Conservation (phyloP, 2,888 invertebrate species). For the Cataglyphis rosenhaueri region DNA sequence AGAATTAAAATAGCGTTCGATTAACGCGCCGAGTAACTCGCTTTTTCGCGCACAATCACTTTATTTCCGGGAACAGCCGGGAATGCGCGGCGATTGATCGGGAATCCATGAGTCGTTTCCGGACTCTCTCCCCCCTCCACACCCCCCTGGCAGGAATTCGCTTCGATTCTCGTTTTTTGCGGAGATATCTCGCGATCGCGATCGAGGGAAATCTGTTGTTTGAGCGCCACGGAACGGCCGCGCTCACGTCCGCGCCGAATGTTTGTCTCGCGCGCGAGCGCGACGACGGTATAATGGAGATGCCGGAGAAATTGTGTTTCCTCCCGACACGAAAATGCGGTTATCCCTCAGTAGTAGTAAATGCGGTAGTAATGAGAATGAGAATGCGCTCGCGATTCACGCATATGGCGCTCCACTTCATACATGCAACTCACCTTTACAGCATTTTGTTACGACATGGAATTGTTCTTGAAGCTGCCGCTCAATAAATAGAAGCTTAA, state of each 20-base stretch:
- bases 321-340: slow-evolving; percentile 58
- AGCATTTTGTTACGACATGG: slow-evolving; percentile 9
- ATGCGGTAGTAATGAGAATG: slow-evolving; percentile 60
- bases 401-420: slow-evolving; percentile 12
- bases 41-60: slow-evolving; percentile 56
- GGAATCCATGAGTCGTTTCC: slow-evolving; percentile 50
- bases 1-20: slow-evolving; percentile 51
- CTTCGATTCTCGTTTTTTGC: slow-evolving; percentile 27
- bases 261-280: slow-evolving; percentile 45
- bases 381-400: slow-evolving; percentile 57
- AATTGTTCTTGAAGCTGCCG: slow-evolving; percentile 14
- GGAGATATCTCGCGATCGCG: slow-evolving; percentile 27
- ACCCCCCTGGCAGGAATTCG: slow-evolving; percentile 33
- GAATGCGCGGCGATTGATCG: slow-evolving; percentile 52
- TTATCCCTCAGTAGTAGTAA: slow-evolving; percentile 49
- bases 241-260: slow-evolving; percentile 1
- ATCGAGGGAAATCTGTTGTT: slow-evolving; percentile 17
- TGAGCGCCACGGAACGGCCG: neutral
- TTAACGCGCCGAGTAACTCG: slow-evolving; percentile 40
- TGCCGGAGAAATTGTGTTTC: slow-evolving; percentile 46
- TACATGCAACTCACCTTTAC: slow-evolving; percentile 9
- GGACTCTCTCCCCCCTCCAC: neutral
- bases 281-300: slow-evolving; percentile 35
- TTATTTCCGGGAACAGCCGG: slow-evolving; percentile 56
- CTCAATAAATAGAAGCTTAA: slow-evolving; percentile 38